Percentiles rank a stretch among this genome's conserved stretches.
Conservation (phyloP, 2,888 invertebrate genomes). For the Chaetoderma sp. region DNA sequence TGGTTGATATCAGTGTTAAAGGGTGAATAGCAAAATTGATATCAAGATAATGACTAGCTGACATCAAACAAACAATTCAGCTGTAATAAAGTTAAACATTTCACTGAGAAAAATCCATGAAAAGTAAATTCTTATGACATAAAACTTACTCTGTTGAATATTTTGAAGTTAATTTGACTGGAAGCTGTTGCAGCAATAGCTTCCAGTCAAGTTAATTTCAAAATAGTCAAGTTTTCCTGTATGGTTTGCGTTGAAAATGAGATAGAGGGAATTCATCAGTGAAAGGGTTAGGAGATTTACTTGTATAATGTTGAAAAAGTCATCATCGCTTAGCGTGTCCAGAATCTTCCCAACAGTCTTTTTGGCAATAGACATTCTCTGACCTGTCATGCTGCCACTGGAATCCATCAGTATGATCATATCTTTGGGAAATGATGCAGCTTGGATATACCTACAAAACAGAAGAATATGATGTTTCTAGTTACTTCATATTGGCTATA, state of each 20-base stretch:
- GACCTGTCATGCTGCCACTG: slow-evolving; percentile 97
- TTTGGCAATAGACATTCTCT: slow-evolving; percentile 88
- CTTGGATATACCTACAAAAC: slow-evolving; percentile 85
- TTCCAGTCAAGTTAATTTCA: no score
- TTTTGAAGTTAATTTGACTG: no score
- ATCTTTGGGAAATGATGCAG: slow-evolving; percentile 97
- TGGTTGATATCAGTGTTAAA: no score
- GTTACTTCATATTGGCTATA: background rate
- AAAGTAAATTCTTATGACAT: background rate
- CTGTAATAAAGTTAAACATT: background rate
- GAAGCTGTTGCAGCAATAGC: no score
- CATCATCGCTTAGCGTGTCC: slow-evolving; percentile 96
- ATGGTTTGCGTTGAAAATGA: background rate
- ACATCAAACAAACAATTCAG: no score
- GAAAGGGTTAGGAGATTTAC: slow-evolving; percentile 54
- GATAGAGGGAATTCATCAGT: no score
- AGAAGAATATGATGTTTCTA: background rate
- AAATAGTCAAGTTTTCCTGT: no score
- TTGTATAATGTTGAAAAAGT: slow-evolving; percentile 92
- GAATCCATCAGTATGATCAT: slow-evolving; percentile 94
- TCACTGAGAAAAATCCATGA: background rate
- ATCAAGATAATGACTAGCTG: no score
- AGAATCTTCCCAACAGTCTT: slow-evolving; percentile 89
- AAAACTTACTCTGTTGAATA: no score
- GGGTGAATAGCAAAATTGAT: no score